Evolutionary conservation across 2,797 vertebrate genomes (phyloP).

Genomic region (Natrix natrix): DNA sequence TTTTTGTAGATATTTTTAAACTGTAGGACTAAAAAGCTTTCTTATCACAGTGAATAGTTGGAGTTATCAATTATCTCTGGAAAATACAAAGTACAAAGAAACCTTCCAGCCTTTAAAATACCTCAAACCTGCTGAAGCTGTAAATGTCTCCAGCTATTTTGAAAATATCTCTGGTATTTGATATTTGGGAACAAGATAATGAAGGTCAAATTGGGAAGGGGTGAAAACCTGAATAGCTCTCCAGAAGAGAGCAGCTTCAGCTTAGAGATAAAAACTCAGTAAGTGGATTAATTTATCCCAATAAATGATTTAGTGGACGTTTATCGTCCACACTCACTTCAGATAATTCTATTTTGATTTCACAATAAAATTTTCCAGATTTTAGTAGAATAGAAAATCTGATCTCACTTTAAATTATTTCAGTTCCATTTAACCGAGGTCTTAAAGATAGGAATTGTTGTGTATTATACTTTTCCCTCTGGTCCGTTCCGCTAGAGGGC

Average conservation of each 20-base stretch:
- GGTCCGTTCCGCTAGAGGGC: too few species aligned
- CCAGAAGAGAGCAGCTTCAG: not conserved
- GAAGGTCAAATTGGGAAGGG: conserved; percentile 15
- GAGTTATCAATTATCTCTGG: conserved; percentile 24
- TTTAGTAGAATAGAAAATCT: conserved; percentile 15
- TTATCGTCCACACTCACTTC: not conserved
- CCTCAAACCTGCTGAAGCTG: conserved; percentile 24
- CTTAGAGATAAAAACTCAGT: conserved; percentile 8
- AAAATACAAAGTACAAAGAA: conserved; percentile 33
- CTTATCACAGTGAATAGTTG: conserved; percentile 33
- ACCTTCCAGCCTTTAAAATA: conserved; percentile 14
- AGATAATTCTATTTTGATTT: not conserved
- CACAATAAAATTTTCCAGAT: not conserved
- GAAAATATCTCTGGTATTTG: conserved; percentile 21
- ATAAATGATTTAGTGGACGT: not conserved
- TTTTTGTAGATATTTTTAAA: conserved; percentile 41
- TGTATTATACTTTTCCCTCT: too few species aligned
- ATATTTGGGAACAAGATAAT: conserved; percentile 22
- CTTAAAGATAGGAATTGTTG: not conserved
- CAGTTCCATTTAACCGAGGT: not conserved
- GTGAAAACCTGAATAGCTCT: not conserved
- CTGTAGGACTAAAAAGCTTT: conserved; percentile 27
- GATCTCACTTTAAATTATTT: not conserved
- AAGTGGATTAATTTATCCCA: not conserved
- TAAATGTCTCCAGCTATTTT: conserved; percentile 25